Evolutionary conservation across 92 coral and sea anemone genomes (phyloP), one percentile per base, ranked within the genome.

Genomic region (Porites evermanni): DNA sequence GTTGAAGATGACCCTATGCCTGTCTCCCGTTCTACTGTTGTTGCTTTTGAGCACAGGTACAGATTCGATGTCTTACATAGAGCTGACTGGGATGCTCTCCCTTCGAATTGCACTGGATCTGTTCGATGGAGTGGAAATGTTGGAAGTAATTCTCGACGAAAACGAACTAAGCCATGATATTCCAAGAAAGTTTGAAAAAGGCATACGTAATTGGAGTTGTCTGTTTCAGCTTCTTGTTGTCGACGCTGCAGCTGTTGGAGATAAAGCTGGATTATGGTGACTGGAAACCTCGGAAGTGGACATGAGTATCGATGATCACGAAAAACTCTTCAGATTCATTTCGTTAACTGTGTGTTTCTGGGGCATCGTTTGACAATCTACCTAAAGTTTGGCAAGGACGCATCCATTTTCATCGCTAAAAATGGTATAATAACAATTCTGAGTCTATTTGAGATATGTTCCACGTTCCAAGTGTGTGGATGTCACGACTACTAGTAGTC

Each of bases 1-100:
- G 2, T 67, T 95, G 70, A 91, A 89, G 78, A 87, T 85, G n/a
- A 89, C 92, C 0, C 86, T 93, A 3, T 95, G 98, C 58, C 73
- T 88, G 20, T 32, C 96, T 2, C 98, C 96, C 11, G 88, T 74
- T 1, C 71, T 91, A 4, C 86, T 90, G 4, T 77, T 89, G 52
- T 82, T 93, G 38, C 91, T 93, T 0, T 88, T 93, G 17, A 84
- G 75, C 54, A 70, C 86, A 5, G 78, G 69, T 0, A 73, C 58
- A 4, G 86, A 82, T 68, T 81, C 77, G 11, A 81, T 7, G 32
- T 20, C 38, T 12, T 82, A 82, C 76, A 73, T 76, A 21, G 88
- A 85, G 32, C 51, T 80, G 67, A 16, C 87, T 7, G 70, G 81
- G 77, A 88, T 70, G 73, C 83, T 85, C 0, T 85, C 85, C 13